phyloP scores from a whole-genome alignment of 2,888 invertebrate species.

The Eubasilissa splendida region DNA sequence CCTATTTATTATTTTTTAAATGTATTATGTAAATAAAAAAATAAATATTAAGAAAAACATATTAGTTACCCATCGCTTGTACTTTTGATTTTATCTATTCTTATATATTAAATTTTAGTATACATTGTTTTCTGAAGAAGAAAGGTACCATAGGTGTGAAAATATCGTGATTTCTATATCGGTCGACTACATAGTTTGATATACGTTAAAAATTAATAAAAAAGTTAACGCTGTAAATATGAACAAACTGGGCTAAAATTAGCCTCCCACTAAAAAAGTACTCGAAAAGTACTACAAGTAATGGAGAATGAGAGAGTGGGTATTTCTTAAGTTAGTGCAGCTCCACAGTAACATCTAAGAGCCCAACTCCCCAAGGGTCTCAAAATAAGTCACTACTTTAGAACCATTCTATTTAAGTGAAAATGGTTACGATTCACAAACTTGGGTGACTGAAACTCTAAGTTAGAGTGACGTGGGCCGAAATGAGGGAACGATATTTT shows the following conservation, averaged over 20 bases:
- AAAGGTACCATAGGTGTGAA: too few species aligned
- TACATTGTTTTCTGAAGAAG: too few species aligned
- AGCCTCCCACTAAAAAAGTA: not conserved
- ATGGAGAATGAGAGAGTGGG: not conserved
- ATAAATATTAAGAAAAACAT: too few species aligned
- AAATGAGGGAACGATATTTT: not conserved
- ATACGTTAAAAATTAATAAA: not conserved
- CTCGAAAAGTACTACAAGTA: not conserved
- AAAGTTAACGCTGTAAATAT: not conserved
- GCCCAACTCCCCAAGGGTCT: not conserved
- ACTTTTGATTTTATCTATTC: too few species aligned
- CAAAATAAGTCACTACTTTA: slow-evolving; percentile 19
- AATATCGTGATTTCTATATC: not conserved
- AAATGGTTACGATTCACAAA: slow-evolving; percentile 21
- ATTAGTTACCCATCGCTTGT: too few species aligned
- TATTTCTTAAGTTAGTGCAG: not conserved
- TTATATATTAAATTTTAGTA: too few species aligned
- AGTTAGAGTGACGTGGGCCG: not conserved
- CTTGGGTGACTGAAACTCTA: not conserved
- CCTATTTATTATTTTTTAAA: too few species aligned
- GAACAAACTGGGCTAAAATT: not conserved
- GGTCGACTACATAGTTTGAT: not conserved
- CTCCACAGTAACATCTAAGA: not conserved
- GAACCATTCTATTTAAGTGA: slow-evolving; percentile 21
- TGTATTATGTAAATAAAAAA: too few species aligned